phyloP scores from a whole-genome alignment of 2,888 invertebrate genomes.

The Amphipoea oculea region DNA sequence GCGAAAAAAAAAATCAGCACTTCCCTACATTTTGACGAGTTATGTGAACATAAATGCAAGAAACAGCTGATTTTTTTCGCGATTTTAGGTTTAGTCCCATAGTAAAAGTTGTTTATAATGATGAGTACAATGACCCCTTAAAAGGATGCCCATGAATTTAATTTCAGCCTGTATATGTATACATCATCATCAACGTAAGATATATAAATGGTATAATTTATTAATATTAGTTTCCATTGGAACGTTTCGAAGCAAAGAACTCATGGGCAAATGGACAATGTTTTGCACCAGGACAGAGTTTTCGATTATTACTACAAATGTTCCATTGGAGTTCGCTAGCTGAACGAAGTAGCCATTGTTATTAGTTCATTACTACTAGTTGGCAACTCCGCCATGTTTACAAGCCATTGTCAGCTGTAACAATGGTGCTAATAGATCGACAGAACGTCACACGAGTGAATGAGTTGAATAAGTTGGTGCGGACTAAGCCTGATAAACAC shows the following conservation, averaged over 20 bases:
- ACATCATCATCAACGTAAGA: no score
- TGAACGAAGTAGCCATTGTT: slow-evolving; percentile 12
- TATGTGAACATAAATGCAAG: no score
- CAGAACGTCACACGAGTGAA: neutral
- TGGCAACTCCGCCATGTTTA: slow-evolving; percentile 14
- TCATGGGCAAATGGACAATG: neutral
- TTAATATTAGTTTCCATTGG: neutral
- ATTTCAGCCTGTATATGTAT: no score
- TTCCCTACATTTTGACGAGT: no score
- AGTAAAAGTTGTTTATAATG: no score
- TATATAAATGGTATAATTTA: no score
- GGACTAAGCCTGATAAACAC: neutral
- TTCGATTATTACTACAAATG: neutral
- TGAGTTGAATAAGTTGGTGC: neutral
- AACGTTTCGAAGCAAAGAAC: neutral
- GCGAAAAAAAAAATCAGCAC: no score
- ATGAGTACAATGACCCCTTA: no score
- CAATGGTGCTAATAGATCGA: slow-evolving; percentile 25
- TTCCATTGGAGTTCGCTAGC: neutral
- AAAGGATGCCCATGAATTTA: no score
- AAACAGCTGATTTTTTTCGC: no score
- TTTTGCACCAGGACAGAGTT: neutral
- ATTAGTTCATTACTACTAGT: neutral
- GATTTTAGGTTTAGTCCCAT: no score
- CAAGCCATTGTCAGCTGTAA: slow-evolving; percentile 11